phyloP scores from a whole-genome alignment of 2,113 vertebrate genomes.

The Colaptes auratus region DNA sequence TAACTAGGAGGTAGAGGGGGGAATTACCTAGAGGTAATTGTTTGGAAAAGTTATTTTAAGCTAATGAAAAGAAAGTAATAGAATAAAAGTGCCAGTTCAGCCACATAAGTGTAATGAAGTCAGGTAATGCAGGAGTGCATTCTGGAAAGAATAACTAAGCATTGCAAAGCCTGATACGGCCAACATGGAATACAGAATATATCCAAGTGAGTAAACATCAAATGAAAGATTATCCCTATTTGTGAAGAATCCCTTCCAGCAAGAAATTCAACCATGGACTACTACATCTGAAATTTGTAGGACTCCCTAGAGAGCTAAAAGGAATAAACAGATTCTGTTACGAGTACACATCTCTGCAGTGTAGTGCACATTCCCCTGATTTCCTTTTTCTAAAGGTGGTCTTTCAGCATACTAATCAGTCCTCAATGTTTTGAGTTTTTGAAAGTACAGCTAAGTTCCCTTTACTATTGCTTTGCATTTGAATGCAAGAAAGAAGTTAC shows the following conservation, averaged over 20 bases:
- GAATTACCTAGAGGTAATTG: not conserved
- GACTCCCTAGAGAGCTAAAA: constrained; percentile 45
- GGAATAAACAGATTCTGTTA: not conserved
- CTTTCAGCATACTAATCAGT: not conserved
- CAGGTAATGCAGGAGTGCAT: not conserved
- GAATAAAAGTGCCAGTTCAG: not conserved
- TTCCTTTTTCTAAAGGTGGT: not conserved
- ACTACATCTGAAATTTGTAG: constrained; percentile 37
- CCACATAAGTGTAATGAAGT: not conserved
- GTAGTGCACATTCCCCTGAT: not conserved
- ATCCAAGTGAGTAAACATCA: constrained; percentile 73
- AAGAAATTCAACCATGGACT: constrained; percentile 69
- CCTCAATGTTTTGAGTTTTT: not conserved
- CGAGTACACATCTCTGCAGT: not conserved
- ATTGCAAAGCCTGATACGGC: constrained; percentile 14
- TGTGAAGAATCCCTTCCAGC: constrained; percentile 71
- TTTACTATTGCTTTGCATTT: not conserved
- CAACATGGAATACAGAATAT: constrained; percentile 58
- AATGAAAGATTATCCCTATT: constrained; percentile 72
- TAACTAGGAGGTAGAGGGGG: not conserved
- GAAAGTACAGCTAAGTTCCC: not conserved
- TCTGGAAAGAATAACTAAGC: constrained; percentile 36
- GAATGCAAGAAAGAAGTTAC: not conserved
- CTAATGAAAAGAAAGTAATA: not conserved
- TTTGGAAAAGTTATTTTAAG: constrained; percentile 14